phyloP scores from a whole-genome alignment of 2,113 vertebrate species.

The Oceanites oceanicus region DNA sequence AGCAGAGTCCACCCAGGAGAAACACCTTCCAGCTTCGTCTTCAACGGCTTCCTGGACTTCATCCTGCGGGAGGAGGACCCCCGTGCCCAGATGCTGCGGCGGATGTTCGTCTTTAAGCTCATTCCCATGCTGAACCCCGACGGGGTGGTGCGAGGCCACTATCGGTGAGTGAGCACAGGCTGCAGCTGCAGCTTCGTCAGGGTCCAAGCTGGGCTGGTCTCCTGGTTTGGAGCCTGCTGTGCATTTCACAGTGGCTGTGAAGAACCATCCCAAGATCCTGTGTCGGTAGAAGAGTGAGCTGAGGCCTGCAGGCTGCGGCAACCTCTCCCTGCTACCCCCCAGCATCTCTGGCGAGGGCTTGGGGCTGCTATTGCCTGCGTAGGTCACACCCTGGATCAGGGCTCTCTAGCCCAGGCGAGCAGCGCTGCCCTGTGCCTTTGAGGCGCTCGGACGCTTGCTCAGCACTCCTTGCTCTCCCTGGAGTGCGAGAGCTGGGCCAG shows the following conservation, averaged over 20 bases:
- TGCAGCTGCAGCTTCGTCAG: rapidly evolving
- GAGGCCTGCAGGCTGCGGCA: neutral
- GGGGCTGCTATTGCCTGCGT: neutral
- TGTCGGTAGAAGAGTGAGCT: rapidly evolving
- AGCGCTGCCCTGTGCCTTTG: rapidly evolving
- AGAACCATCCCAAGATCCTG: no score
- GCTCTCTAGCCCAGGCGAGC: neutral
- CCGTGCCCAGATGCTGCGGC: conserved; percentile 86
- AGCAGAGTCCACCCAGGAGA: conserved; percentile 96
- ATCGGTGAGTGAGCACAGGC: conserved; percentile 77
- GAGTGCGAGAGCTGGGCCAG: rapidly evolving
- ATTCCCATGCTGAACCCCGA: conserved; percentile 98
- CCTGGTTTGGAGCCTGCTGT: neutral
- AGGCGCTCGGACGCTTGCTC: rapidly evolving
- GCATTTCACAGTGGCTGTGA: rapidly evolving
- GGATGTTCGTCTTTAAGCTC: conserved; percentile 95
- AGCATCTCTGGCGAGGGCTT: neutral
- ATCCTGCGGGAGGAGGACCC: conserved; percentile 91
- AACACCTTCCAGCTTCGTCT: conserved; percentile 95
- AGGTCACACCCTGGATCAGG: neutral
- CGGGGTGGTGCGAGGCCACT: conserved; percentile 92
- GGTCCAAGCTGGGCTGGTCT: rapidly evolving
- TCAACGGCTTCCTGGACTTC: conserved; percentile 95
- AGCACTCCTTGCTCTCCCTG: no score
- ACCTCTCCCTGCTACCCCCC: neutral